These are phyloP conservation scores for Hippopotamus amphibius DNA, from an alignment of 2,113 vertebrate species.

Conservation along the genomic window DNA sequence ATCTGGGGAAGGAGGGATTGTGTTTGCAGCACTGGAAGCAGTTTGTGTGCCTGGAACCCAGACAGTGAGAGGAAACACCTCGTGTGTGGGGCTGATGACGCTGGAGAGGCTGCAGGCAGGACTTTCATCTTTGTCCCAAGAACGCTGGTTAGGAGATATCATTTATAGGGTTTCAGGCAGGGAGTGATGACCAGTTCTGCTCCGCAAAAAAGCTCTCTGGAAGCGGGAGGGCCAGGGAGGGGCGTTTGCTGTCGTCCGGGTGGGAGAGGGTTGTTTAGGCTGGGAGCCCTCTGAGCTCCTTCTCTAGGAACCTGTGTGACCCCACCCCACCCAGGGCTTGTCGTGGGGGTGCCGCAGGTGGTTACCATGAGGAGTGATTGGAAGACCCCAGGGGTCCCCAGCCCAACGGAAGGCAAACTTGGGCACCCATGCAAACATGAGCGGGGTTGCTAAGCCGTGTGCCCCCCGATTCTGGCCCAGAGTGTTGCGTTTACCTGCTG, in stretches of 20 bases:
- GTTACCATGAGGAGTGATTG: neutral
- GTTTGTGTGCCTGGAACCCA: neutral
- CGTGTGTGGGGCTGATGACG: neutral
- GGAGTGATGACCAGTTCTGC: neutral
- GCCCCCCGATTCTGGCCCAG: neutral
- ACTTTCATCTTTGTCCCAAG: neutral
- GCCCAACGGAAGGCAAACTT: neutral
- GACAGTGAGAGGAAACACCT: neutral
- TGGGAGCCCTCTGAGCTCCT: neutral
- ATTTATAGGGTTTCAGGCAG: neutral
- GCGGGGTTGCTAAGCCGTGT: neutral
- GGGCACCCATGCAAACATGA: neutral
- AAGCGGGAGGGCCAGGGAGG: neutral
- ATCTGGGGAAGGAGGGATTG: neutral
- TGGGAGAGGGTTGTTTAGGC: neutral
- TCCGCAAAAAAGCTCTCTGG: neutral
- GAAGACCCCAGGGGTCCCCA: neutral
- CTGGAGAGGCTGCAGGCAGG: neutral
- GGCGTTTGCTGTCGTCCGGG: too few species aligned
- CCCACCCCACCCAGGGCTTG: neutral
- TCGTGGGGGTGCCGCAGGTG: neutral
- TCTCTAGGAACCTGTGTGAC: neutral
- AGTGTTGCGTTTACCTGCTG: neutral
- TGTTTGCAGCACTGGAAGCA: neutral
- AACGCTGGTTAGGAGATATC: neutral